phyloP scores from a whole-genome alignment of 1,140 invertebrate genomes.

The Nephila pilipes region DNA sequence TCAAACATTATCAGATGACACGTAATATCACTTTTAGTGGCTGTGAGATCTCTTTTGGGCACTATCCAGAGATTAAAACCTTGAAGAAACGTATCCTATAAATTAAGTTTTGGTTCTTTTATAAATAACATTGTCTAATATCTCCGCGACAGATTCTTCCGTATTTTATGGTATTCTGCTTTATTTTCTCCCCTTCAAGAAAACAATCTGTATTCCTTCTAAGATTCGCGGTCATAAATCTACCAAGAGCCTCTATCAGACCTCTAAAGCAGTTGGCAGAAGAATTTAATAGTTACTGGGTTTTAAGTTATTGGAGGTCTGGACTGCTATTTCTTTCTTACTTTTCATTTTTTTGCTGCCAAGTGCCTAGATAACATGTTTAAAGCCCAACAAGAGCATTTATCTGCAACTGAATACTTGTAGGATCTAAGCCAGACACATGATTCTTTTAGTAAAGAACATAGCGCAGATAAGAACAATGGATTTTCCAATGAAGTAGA shows the following conservation, averaged over 20 bases:
- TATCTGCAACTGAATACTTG: slow-evolving; percentile 38
- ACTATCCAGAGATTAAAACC: neutral
- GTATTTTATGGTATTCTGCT: slow-evolving; percentile 65
- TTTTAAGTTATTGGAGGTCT: slow-evolving; percentile 59
- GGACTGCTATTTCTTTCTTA: neutral
- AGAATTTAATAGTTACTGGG: slow-evolving; percentile 71
- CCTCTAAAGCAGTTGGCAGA: slow-evolving; percentile 64
- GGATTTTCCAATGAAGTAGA: neutral
- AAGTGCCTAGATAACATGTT: slow-evolving; percentile 39
- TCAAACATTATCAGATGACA: neutral
- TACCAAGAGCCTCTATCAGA: slow-evolving; percentile 57
- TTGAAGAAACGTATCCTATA: neutral
- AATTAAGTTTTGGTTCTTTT: slow-evolving; percentile 59
- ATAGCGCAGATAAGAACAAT: neutral
- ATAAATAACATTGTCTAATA: slow-evolving; percentile 45
- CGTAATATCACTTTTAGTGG: neutral
- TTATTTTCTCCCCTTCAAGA: slow-evolving; percentile 44
- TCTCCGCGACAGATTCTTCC: slow-evolving; percentile 55
- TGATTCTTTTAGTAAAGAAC: slow-evolving; percentile 4
- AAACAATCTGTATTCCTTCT: slow-evolving; percentile 72
- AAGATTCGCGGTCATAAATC: slow-evolving; percentile 66
- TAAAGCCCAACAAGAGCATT: neutral
- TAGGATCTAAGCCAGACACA: neutral
- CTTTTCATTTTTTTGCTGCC: neutral
- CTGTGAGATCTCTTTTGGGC: neutral